Percentiles rank a stretch among this genome's conserved stretches.
These are phyloP conservation scores for Drosophila austrosaltans DNA, from an alignment of 2,888 invertebrate species.

Conservation along the genomic window DNA sequence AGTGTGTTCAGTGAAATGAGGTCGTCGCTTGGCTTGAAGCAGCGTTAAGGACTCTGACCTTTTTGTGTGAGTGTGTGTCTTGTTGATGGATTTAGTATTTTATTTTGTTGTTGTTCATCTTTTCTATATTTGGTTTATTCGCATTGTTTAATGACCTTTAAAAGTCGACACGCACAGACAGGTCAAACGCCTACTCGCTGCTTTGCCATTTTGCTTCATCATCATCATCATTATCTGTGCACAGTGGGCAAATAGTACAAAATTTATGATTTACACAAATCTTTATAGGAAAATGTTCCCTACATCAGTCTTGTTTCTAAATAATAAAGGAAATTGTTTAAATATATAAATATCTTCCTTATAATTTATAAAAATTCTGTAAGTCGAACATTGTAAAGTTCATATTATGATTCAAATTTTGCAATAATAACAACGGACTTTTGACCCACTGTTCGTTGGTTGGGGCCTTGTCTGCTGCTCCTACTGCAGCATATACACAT, in stretches of 20 bases:
- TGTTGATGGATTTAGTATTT: conserved; percentile 5
- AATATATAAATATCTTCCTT: no score
- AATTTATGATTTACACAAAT: background rate
- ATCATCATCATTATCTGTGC: background rate
- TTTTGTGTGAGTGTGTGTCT: conserved; percentile 33
- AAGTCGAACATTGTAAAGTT: background rate
- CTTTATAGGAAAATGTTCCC: no score
- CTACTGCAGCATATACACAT: conserved; percentile 7
- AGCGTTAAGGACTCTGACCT: conserved; percentile 72
- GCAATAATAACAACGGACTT: background rate
- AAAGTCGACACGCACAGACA: conserved; percentile 69
- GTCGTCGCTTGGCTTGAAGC: conserved; percentile 13
- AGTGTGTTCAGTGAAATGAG: background rate
- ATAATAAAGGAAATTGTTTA: background rate
- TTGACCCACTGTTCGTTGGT: conserved; percentile 2
- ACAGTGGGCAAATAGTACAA: conserved; percentile 29
- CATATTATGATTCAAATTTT: background rate
- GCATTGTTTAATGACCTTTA: conserved; percentile 80
- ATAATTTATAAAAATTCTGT: no score
- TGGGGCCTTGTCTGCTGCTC: conserved; percentile 1
- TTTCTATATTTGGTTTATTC: conserved; percentile 14
- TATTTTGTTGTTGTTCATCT: conserved; percentile 26
- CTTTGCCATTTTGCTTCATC: conserved; percentile 16
- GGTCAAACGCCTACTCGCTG: conserved; percentile 49
- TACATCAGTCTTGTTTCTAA: no score